Evolutionary conservation across 1,140 invertebrate species (phyloP), one percentile per base, ranked within the genome.

Genomic region (Temnothorax nylanderi): DNA sequence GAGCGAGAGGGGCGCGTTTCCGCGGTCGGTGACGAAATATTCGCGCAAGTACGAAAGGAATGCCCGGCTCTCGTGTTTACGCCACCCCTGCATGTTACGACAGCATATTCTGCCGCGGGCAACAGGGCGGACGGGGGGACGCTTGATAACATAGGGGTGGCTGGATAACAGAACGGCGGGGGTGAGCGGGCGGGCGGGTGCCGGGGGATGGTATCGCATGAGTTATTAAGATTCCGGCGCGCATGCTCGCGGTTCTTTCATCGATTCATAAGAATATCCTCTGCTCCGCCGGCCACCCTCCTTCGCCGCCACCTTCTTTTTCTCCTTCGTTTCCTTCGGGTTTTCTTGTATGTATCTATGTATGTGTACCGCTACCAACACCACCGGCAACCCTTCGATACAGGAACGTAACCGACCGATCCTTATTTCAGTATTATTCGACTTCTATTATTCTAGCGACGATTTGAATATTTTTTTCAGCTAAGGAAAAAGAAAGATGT

Each of bases 251-350:
- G 93, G 92, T 93, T 94, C 94, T 94, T 94, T 94, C 94, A 95
- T 95, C 94, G 94, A 95, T 95, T 95, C 94, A 95, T 95, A 95
- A 95, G 94, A 95, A 95, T 94, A 95, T 95, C 93, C 93, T 94
- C 92, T 89, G 89, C 92, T 88, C 86, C 75, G 91, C 85, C 87
- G 89, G 88, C 92, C 85, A 75, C 89, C 88, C 91, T 64, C 77
- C 58, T 44, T 21, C 76, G 4, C 58, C 21, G 7, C 77, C 77
- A 49, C 80, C 54, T 88, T 85, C 86, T 67, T 81, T 64, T 78
- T 34, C 67, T 77, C 78, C 34, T 77, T 65, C 87, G 60, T 77
- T 58, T 76, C 60, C 71, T 86, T 82, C 74, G 37, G 69, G 47
- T 56, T 87, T 26, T 54, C 41, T 87, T 44, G 26, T 65, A 44